Percentiles rank a stretch among this genome's conserved stretches.
These are phyloP conservation scores for Sciurus carolinensis DNA, from an alignment of 2,797 vertebrate genomes.

Conservation along the genomic window DNA sequence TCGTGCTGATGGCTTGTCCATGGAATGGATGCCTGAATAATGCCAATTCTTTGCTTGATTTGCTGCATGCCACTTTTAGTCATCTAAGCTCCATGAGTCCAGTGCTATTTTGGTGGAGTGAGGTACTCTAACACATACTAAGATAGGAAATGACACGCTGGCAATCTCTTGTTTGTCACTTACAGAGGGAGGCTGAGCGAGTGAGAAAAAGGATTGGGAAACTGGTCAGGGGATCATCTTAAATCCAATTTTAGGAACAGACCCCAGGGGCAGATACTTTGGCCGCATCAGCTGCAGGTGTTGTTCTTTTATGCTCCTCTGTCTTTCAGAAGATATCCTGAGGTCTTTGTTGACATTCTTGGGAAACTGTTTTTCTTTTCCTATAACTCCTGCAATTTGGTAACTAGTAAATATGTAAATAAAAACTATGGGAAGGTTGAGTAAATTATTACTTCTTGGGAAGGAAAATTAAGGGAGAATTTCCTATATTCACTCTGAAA, in stretches of 20 bases:
- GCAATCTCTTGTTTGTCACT: not conserved
- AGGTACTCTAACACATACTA: not conserved
- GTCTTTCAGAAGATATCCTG: not conserved
- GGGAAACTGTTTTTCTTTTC: not conserved
- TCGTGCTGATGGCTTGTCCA: not conserved
- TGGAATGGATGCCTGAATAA: not conserved
- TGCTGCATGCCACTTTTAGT: not conserved
- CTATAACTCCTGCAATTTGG: not conserved
- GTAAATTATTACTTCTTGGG: not conserved
- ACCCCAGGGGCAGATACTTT: too few relatives aligned
- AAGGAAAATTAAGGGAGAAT: not conserved
- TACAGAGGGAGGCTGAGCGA: not conserved
- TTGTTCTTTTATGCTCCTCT: not conserved
- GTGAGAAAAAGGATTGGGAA: not conserved
- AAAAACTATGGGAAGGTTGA: not conserved
- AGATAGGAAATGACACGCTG: not conserved
- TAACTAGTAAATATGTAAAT: not conserved
- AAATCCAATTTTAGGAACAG: not conserved
- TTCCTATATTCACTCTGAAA: not conserved
- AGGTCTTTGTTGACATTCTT: not conserved
- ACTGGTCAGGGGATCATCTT: not conserved
- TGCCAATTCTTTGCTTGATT: not conserved
- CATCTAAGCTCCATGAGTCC: not conserved
- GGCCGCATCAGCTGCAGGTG: accelerated
- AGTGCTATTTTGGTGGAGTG: not conserved